A percentile compares a stretch with the other conserved stretches of the same genome.
These are phyloP conservation scores for Mimas tiliae DNA, from an alignment of 2,888 invertebrate genomes.

Conservation along the genomic window DNA sequence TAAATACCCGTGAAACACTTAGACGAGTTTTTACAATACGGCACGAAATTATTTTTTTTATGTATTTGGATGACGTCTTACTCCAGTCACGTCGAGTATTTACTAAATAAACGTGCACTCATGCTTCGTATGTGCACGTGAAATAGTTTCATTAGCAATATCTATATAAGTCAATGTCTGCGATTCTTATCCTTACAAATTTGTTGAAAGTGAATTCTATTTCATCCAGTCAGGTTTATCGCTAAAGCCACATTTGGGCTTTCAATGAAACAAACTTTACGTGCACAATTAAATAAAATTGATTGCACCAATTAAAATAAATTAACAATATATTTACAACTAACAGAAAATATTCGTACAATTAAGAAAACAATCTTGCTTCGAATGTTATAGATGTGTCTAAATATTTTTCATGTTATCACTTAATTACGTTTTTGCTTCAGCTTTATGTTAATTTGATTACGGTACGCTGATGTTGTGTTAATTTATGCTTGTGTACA, in stretches of 20 bases:
- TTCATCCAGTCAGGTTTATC: conserved; percentile 14
- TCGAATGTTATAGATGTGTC: conserved; percentile 1
- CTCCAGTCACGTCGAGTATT: too few relatives aligned
- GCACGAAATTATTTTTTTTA: too few relatives aligned
- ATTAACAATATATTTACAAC: conserved; percentile 56
- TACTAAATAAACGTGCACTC: too few relatives aligned
- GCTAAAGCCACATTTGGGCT: conserved; percentile 32
- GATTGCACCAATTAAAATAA: conserved; percentile 67
- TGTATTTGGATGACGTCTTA: too few relatives aligned
- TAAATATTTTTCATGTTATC: conserved; percentile 8
- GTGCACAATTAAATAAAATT: conserved; percentile 48
- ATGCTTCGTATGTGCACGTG: too few relatives aligned
- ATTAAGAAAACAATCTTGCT: conserved; percentile 35
- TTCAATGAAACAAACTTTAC: conserved; percentile 46
- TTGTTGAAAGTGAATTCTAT: conserved; percentile 11
- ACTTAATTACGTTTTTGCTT: conserved; percentile 1
- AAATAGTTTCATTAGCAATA: too few relatives aligned
- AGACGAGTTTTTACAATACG: too few relatives aligned
- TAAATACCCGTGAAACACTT: too few relatives aligned
- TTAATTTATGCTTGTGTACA: background rate
- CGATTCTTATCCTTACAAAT: background rate
- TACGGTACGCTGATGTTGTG: background rate
- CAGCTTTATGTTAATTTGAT: background rate
- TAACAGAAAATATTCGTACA: conserved; percentile 42
- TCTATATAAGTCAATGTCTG: too few relatives aligned